A percentile compares a stretch with the other conserved stretches of the same genome.
Conservation (phyloP, 2,113 vertebrate species). For the Elephantulus edwardii region DNA sequence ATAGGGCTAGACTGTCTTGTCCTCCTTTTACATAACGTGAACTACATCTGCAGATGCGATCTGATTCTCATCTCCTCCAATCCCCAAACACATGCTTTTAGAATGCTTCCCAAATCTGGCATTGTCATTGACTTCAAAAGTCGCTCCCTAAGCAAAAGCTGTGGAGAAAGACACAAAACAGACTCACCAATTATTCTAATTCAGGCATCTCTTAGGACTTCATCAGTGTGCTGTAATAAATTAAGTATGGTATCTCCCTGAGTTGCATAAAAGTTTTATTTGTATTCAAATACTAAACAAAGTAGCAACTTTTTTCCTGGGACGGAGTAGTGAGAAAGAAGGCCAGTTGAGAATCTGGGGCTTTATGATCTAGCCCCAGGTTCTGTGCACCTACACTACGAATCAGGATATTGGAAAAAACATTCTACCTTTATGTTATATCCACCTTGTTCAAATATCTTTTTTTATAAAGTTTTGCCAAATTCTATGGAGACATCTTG, state of each 20-base stretch:
- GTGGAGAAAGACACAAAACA: conserved; percentile 68
- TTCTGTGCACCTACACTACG: background rate
- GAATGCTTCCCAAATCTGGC: conserved; percentile 55
- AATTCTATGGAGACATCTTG: conserved; percentile 52
- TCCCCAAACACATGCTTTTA: conserved; percentile 32
- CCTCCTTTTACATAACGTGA: background rate
- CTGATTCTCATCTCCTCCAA: background rate
- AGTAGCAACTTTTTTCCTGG: conserved; percentile 53
- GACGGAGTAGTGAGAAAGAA: conserved; percentile 37
- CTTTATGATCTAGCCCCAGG: background rate
- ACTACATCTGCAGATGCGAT: background rate
- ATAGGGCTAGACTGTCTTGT: background rate
- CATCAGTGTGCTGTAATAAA: conserved; percentile 60
- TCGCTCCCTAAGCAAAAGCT: conserved; percentile 56
- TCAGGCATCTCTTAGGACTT: conserved; percentile 51
- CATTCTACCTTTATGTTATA: conserved; percentile 4
- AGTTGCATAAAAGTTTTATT: conserved; percentile 63
- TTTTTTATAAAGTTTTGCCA: conserved; percentile 57
- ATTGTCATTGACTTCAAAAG: conserved; percentile 47
- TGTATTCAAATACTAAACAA: conserved; percentile 52
- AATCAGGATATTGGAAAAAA: conserved; percentile 36
- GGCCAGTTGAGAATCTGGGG: background rate
- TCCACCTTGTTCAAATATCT: conserved; percentile 39
- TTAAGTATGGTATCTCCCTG: conserved; percentile 58
- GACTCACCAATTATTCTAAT: conserved; percentile 63